A percentile compares a stretch with the other conserved stretches of the same genome.
Conservation (phyloP, 1,140 invertebrate genomes). For the Plectus sambesii region DNA sequence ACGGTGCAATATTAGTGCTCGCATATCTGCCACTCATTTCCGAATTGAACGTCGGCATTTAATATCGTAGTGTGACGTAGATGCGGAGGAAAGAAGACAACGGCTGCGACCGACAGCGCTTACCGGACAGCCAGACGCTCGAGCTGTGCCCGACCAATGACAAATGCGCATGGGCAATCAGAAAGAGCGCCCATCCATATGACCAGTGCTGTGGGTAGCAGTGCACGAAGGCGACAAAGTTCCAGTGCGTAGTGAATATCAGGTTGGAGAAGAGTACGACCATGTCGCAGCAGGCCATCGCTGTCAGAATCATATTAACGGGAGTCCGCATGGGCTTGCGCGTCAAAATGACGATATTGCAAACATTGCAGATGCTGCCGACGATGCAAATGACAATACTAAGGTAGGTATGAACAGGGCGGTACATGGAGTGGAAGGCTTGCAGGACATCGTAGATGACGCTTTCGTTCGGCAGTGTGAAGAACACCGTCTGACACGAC, state of each 20-base stretch:
- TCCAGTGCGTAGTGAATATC: conserved; percentile 43
- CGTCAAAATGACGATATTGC: conserved; percentile 43
- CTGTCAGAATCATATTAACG: conserved; percentile 43
- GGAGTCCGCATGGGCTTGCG: conserved; percentile 42
- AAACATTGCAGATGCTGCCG: conserved; percentile 39
- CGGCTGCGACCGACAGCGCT: conserved; percentile 2
- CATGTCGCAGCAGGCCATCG: conserved; percentile 45
- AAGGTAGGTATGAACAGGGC: conserved; percentile 37
- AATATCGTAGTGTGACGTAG: too few species aligned
- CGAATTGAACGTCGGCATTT: too few species aligned
- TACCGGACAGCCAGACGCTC: conserved; percentile 38
- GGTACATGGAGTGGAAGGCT: conserved; percentile 30
- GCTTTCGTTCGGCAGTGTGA: conserved; percentile 29
- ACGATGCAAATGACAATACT: conserved; percentile 39
- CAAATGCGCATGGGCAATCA: conserved; percentile 43
- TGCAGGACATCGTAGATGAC: conserved; percentile 24
- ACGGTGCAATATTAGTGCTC: too few species aligned
- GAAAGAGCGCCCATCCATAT: conserved; percentile 40
- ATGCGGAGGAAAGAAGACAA: too few species aligned
- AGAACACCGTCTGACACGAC: conserved; percentile 18
- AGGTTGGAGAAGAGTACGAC: conserved; percentile 41
- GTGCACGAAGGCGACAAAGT: conserved; percentile 40
- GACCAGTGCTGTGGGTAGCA: conserved; percentile 34
- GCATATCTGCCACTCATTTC: too few species aligned
- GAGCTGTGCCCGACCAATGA: conserved; percentile 40